These are phyloP conservation scores for Mormyrus hasselquistii DNA, from an alignment of 2,797 vertebrate genomes.

Conservation along the genomic window DNA sequence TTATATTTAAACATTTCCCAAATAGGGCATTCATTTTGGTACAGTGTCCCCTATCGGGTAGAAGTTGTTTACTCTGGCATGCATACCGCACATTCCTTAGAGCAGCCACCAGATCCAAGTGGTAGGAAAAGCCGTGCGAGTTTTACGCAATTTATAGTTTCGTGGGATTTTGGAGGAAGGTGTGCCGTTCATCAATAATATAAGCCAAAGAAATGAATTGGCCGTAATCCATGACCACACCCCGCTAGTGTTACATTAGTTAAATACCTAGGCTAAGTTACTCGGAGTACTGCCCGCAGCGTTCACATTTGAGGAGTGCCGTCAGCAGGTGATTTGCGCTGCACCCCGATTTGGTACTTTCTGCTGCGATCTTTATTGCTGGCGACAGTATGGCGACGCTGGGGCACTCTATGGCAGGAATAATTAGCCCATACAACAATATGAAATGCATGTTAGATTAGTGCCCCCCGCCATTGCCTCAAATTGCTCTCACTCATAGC, in stretches of 20 bases:
- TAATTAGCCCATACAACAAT: background rate
- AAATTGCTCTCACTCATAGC: background rate
- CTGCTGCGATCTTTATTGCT: background rate
- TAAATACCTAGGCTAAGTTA: background rate
- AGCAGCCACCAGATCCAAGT: conserved; percentile 41
- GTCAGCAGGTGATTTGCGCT: background rate
- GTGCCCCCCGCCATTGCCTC: background rate
- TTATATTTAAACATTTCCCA: background rate
- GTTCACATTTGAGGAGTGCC: conserved; percentile 3
- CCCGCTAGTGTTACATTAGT: background rate
- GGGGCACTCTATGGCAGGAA: background rate
- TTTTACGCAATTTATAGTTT: conserved; percentile 3
- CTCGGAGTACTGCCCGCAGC: background rate
- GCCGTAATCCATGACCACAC: background rate
- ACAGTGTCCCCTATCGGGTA: conserved; percentile 2
- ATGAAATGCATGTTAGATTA: background rate
- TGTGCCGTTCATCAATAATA: background rate
- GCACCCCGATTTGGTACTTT: background rate
- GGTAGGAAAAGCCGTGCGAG: background rate
- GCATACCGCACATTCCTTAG: conserved; percentile 51
- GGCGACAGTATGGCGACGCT: background rate
- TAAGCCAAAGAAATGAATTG: background rate
- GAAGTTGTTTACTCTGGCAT: conserved; percentile 34
- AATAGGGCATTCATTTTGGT: background rate
- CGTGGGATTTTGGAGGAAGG: background rate